Evolutionary conservation across 2,113 vertebrate genomes (phyloP).

Genomic region (Pollimyrus isidori): DNA sequence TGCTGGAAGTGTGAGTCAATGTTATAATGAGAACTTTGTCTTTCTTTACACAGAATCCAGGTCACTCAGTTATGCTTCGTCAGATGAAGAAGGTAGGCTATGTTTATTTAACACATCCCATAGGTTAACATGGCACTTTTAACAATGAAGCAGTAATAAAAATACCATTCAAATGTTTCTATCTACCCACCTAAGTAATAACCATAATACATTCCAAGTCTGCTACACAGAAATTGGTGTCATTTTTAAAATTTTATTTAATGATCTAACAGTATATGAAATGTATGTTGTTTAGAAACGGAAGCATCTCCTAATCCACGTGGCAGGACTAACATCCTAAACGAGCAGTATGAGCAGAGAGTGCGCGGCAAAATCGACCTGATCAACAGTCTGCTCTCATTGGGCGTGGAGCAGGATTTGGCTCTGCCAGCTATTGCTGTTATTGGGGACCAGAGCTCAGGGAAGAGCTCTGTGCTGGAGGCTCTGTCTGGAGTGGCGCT

Average conservation of each 20-base stretch:
- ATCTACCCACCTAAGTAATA: not conserved
- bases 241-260: no score
- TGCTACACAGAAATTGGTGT: no score
- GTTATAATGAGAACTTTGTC: not conserved
- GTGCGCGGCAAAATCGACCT: slow-evolving; percentile 47
- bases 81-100: not conserved
- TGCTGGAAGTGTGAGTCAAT: slow-evolving; percentile 29
- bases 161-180: no score
- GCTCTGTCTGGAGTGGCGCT: slow-evolving; percentile 45
- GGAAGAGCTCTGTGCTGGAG: slow-evolving; percentile 32
- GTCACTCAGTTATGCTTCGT: not conserved
- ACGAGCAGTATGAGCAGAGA: slow-evolving; percentile 54
- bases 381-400: slow-evolving; percentile 52
- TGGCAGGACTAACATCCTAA: slow-evolving; percentile 49
- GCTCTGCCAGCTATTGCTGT: slow-evolving; percentile 47
- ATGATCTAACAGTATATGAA: not conserved
- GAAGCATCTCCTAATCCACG: no score
- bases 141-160: no score
- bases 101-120: not conserved
- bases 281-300: not conserved
- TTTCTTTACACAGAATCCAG: not conserved
- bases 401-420: not conserved
- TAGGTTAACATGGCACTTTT: not conserved
- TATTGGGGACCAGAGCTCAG: not conserved
- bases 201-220: not conserved